Conservation (phyloP, 1,140 invertebrate species). For the Conopomorpha cramerella region DNA sequence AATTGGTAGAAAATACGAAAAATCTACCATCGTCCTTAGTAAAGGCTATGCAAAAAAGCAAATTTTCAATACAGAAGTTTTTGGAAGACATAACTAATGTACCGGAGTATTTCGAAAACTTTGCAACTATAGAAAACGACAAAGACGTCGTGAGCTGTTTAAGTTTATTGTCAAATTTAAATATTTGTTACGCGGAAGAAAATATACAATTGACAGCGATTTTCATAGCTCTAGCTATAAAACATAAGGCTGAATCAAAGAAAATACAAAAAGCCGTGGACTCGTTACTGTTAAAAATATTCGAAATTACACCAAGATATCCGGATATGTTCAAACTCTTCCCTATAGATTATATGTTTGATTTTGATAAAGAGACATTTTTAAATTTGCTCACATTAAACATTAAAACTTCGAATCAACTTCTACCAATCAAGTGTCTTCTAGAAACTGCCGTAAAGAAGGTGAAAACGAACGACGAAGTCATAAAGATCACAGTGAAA, state of each 20-base stretch:
- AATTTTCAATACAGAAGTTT: conserved; percentile 21
- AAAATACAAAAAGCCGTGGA: conserved; percentile 19
- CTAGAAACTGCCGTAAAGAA: conserved; percentile 39
- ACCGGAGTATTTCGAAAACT: conserved; percentile 17
- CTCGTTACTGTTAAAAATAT: conserved; percentile 23
- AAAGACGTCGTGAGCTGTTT: conserved; percentile 17
- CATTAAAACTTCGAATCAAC: conserved; percentile 27
- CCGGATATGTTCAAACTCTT: conserved; percentile 44
- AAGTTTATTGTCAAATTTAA: conserved; percentile 24
- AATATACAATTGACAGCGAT: conserved; percentile 33
- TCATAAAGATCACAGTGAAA: conserved; percentile 31
- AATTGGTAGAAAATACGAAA: conserved; percentile 20
- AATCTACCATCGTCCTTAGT: conserved; percentile 7
- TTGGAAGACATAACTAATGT: conserved; percentile 21
- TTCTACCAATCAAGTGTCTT: conserved; percentile 24
- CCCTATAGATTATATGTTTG: conserved; percentile 28
- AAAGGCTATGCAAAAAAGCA: conserved; percentile 27
- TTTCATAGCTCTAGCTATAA: conserved; percentile 28
- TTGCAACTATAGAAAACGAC: conserved; percentile 12
- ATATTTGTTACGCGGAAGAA: conserved; percentile 36
- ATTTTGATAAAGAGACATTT: conserved; percentile 22
- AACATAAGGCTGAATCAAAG: conserved; percentile 36
- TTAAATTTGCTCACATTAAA: conserved; percentile 30
- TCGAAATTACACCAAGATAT: conserved; percentile 31
- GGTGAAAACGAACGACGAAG: conserved; percentile 32